phyloP scores from a whole-genome alignment of 2,888 invertebrate species.

The Drosophila mulleri region DNA sequence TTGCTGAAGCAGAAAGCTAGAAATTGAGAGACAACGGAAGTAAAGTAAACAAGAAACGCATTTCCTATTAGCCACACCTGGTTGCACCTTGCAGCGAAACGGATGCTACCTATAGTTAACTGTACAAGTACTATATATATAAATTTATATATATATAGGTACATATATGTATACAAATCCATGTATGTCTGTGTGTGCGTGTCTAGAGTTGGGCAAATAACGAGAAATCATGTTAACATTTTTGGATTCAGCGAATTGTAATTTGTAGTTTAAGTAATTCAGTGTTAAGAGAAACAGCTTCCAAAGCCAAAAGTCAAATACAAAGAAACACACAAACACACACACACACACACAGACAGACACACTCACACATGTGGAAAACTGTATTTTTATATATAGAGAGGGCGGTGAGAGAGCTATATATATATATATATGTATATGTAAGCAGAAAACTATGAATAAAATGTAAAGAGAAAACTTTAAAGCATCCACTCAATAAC shows the following conservation, averaged over 20 bases:
- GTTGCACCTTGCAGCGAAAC: constrained; percentile 30
- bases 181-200: constrained; percentile 24
- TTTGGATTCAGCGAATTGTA: constrained; percentile 53
- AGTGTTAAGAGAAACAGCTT: constrained; percentile 62
- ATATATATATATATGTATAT: constrained; percentile 42
- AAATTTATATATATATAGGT: too few species aligned
- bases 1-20: constrained; percentile 44
- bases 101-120: constrained; percentile 33
- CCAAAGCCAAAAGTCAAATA: constrained; percentile 62
- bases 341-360: constrained; percentile 28
- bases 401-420: constrained; percentile 52
- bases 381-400: constrained; percentile 75
- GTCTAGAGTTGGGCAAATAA: constrained; percentile 1
- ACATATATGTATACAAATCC: constrained; percentile 8
- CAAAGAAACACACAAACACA: constrained; percentile 22
- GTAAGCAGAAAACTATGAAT: constrained; percentile 60
- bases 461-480: constrained; percentile 52
- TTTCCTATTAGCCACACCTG: constrained; percentile 45
- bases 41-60: constrained; percentile 18
- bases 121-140: constrained; percentile 28
- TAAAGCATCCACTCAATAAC: constrained; percentile 1
- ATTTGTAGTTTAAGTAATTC: constrained; percentile 36
- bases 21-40: constrained; percentile 10
- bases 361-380: constrained; percentile 23
- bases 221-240: constrained; percentile 54